Base-by-base conservation (phyloP, 2,888 invertebrate species). In the Pharmacophagus antenor region DNA sequence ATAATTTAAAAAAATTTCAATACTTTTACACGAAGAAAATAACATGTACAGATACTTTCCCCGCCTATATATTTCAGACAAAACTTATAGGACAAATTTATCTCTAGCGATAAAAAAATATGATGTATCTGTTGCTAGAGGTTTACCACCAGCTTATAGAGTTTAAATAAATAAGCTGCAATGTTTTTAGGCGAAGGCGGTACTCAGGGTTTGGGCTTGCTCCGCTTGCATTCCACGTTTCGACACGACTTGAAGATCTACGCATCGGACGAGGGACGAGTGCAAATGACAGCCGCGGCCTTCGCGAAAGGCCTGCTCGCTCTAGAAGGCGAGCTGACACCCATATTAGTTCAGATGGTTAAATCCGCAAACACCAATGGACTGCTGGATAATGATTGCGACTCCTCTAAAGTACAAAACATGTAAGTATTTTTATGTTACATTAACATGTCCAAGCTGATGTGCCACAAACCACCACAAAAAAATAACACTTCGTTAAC, bases 271-370 rank as follows among this genome's bases (percentile, higher is more conserved):
- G 99, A 99, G 83, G 99, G 99, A 2, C 92, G 99, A 59, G 99
- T 99, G 2, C 99, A 99, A 88, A 99, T 99, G 99, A 99, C 99
- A 0, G 99, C 99, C 0, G 99, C 99, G 0, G 99, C 99, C 1
- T 99, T 99, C 85, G 98, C 99, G 2, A 99, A 99, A 91, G 99
- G 99, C 0, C 91, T 99, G 27, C 91, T 99, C 8, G 99, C 99
- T 0, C 82, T 99, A 54, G 99, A 99, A 84, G 99, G 99, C 0
- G 99, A 99, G 85, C 92, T 99, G 42, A 99, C 99, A 0, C 99
- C 99, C 0, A 99, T 99, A 79, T 89, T 99, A 50, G 99, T 99
- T 53, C 99, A 99, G 88, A 99, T 99, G 99, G 99, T 99, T 41
- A 99, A 99, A 82, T 98, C 98, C 66, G 99, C 99, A 22, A 99